Percentiles rank a stretch among this genome's conserved stretches.
Conservation (phyloP, 2,888 invertebrate species). For the Osmoderma eremita region DNA sequence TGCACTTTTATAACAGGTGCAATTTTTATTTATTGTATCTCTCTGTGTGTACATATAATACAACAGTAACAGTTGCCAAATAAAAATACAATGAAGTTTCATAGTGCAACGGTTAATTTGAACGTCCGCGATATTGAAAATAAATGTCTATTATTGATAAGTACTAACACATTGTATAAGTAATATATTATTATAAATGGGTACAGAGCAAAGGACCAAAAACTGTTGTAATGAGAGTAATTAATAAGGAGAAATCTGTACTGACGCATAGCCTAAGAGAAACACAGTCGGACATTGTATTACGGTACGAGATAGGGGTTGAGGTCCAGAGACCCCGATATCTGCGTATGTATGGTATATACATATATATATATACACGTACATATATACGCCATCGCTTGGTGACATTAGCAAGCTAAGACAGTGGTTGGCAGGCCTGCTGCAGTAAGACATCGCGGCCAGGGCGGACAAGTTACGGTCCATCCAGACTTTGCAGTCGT, state of each 20-base stretch:
- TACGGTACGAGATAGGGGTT: slow-evolving; percentile 49
- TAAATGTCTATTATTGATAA: no score
- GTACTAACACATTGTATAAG: no score
- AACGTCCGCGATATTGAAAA: no score
- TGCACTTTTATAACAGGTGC: no score
- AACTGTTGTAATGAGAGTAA: slow-evolving; percentile 35
- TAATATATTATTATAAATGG: no score
- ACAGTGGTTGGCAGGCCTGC: slow-evolving; percentile 63
- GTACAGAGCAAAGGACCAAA: slow-evolving; percentile 12
- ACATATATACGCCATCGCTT: slow-evolving; percentile 49
- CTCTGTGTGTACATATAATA: no score
- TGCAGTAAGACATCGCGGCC: slow-evolving; percentile 62
- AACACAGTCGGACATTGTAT: slow-evolving; percentile 47
- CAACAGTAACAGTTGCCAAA: no score
- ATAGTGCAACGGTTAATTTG: no score
- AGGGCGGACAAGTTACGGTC: slow-evolving; percentile 58
- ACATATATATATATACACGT: no score
- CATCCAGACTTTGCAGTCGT: slow-evolving; percentile 60
- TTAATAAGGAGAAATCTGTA: slow-evolving; percentile 35
- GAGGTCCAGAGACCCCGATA: slow-evolving; percentile 57
- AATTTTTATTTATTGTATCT: no score
- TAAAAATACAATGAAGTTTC: no score
- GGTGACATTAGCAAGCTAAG: slow-evolving; percentile 65
- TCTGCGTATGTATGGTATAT: slow-evolving; percentile 44
- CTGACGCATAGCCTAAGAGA: slow-evolving; percentile 20